Evolutionary conservation across 2,797 vertebrate species (phyloP).

Genomic region (Urophycis tenuis): DNA sequence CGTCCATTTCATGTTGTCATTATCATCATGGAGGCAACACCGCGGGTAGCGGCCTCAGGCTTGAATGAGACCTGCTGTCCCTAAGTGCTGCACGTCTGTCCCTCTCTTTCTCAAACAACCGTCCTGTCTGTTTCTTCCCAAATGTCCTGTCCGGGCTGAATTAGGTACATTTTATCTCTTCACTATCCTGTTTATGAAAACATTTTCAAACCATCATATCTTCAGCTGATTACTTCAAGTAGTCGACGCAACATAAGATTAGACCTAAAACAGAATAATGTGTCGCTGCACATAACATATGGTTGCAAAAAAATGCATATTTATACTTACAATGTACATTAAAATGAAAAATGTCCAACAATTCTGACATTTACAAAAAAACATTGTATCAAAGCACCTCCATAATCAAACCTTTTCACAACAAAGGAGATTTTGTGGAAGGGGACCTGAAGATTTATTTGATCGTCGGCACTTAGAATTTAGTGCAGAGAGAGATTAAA

Average conservation of each 20-base stretch:
- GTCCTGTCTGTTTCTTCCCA: no score
- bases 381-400: conserved; percentile 27
- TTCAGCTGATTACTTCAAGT: no score
- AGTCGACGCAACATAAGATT: no score
- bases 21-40: neutral
- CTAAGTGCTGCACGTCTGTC: no score
- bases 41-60: neutral
- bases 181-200: neutral
- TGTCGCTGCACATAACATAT: neutral
- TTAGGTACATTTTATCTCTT: neutral
- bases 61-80: neutral
- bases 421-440: conserved; percentile 38
- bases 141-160: neutral
- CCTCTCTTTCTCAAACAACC: no score
- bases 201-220: conserved; percentile 2
- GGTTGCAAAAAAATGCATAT: neutral
- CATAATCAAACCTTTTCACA: conserved; percentile 28
- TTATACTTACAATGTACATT: neutral
- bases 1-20: no score
- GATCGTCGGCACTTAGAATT: conserved; percentile 38
- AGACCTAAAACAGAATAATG: neutral
- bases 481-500: conserved; percentile 68
- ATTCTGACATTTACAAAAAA: conserved; percentile 15
- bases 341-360: neutral
- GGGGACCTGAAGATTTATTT: conserved; percentile 64